These are phyloP conservation scores for Saccopteryx leptura DNA, from an alignment of 2,113 vertebrate species.

Conservation along the genomic window DNA sequence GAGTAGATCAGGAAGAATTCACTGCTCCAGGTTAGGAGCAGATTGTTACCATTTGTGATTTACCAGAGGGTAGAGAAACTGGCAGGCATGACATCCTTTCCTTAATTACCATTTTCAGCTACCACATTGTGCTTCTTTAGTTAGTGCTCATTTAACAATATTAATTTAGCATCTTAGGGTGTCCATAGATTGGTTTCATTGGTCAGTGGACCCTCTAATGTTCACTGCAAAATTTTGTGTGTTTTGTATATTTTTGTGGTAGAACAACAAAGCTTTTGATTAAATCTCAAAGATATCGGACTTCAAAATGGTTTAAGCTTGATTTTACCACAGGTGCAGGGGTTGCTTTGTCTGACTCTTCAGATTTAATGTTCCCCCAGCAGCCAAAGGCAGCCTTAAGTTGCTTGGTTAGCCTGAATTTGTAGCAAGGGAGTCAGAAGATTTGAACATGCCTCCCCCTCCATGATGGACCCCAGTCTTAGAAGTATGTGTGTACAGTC, in stretches of 20 bases:
- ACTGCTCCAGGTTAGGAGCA: neutral
- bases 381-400: neutral
- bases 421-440: neutral
- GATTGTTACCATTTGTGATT: neutral
- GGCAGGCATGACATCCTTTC: neutral
- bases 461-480: neutral
- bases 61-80: slow-evolving; percentile 12
- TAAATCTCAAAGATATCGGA: slow-evolving; percentile 27
- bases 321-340: neutral
- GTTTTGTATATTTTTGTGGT: slow-evolving; percentile 32
- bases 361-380: neutral
- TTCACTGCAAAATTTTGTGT: slow-evolving; percentile 26
- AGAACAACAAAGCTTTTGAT: slow-evolving; percentile 27
- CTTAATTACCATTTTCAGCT: slow-evolving; percentile 3
- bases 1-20: slow-evolving; percentile 40
- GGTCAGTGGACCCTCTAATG: neutral
- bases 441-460: neutral
- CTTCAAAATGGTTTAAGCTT: slow-evolving; percentile 12
- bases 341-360: neutral
- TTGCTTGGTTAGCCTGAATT: neutral
- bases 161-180: neutral
- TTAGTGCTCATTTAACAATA: neutral
- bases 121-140: neutral
- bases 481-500: neutral
- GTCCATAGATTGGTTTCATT: neutral